Conservation (phyloP, 2,888 invertebrate genomes). For the Plutella xylostella region DNA sequence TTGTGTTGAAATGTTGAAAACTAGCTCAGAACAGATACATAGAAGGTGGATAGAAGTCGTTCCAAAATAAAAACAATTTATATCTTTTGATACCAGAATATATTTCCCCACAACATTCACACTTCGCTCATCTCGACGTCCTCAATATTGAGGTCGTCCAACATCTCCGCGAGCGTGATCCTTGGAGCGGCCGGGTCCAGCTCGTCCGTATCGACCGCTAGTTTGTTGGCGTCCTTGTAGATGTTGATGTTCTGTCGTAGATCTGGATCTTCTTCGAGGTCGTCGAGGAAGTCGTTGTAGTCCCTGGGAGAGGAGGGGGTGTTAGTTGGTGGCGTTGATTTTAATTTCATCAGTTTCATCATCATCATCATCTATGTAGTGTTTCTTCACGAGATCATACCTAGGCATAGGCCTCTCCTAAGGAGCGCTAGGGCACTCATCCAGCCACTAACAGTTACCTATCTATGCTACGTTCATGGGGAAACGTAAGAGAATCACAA, state of each 20-base stretch:
- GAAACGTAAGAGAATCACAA: too few relatives aligned
- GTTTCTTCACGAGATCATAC: not conserved
- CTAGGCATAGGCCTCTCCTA: too few relatives aligned
- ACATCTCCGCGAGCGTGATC: slow-evolving; percentile 92
- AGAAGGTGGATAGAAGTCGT: too few relatives aligned
- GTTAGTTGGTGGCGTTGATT: slow-evolving; percentile 3
- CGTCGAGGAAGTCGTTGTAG: slow-evolving; percentile 95
- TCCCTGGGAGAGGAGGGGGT: slow-evolving; percentile 71
- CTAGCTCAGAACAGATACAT: too few relatives aligned
- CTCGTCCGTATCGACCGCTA: slow-evolving; percentile 68
- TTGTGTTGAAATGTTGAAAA: too few relatives aligned
- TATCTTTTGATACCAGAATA: too few relatives aligned
- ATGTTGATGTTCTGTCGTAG: slow-evolving; percentile 94
- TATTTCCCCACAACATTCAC: too few relatives aligned
- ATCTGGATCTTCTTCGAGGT: slow-evolving; percentile 94
- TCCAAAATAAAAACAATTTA: too few relatives aligned
- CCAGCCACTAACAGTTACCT: too few relatives aligned
- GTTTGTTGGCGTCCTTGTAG: slow-evolving; percentile 73
- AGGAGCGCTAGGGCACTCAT: not conserved
- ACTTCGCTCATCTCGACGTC: slow-evolving; percentile 82
- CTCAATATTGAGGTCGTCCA: slow-evolving; percentile 87
- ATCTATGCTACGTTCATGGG: too few relatives aligned
- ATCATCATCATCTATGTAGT: not conserved
- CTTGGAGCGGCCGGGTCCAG: slow-evolving; percentile 77
- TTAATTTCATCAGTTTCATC: not conserved